Conservation (phyloP, 2,797 vertebrate species). For the Oreortyx pictus region DNA sequence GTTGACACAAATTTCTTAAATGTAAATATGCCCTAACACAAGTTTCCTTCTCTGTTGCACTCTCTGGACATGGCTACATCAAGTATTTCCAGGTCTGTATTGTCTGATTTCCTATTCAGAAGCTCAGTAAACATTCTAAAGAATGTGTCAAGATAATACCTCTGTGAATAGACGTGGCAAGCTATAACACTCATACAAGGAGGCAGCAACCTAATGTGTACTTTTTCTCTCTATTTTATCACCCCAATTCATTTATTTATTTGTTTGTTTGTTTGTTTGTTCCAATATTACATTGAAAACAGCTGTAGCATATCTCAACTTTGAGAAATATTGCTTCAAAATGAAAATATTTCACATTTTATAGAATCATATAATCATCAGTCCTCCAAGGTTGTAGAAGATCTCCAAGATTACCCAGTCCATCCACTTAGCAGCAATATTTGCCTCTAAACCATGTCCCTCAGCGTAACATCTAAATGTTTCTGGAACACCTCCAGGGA, state of each 20-base stretch:
- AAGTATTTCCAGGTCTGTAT: background rate
- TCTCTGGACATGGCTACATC: background rate
- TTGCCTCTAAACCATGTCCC: no score
- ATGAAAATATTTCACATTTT: background rate
- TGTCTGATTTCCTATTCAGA: constrained; percentile 1
- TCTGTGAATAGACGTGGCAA: background rate
- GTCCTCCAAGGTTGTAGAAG: no score
- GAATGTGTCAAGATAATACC: background rate
- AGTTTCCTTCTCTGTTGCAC: constrained; percentile 14
- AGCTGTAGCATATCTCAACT: background rate
- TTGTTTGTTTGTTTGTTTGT: background rate
- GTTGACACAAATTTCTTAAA: constrained; percentile 66
- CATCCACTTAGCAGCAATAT: no score
- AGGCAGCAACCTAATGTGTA: background rate
- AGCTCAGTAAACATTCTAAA: constrained; percentile 34
- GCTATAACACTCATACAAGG: background rate
- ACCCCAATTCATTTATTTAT: background rate
- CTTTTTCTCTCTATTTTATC: background rate
- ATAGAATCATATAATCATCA: no score
- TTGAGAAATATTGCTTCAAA: background rate
- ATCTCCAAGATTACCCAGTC: no score
- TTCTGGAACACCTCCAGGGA: no score
- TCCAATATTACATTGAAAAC: background rate
- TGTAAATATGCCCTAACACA: constrained; percentile 16
- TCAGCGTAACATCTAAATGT: no score